phyloP scores from a whole-genome alignment of 2,113 vertebrate genomes.

The Hucho hucho region DNA sequence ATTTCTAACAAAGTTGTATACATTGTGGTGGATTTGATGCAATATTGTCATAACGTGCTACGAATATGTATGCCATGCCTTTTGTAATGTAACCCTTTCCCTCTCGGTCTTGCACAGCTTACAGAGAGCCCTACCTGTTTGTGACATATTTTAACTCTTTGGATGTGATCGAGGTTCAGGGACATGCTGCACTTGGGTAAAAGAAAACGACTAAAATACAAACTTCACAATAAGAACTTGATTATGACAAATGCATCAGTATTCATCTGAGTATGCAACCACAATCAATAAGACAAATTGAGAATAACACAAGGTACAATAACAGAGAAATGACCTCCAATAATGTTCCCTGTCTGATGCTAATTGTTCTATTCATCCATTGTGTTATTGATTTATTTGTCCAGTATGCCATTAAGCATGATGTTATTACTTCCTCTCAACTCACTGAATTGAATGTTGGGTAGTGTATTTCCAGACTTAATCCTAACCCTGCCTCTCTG shows the following conservation, averaged over 20 bases:
- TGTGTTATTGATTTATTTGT: too few species aligned
- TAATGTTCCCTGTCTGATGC: too few species aligned
- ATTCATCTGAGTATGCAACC: neutral
- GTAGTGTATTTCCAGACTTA: neutral
- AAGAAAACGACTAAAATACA: constrained; percentile 21
- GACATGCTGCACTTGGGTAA: constrained; percentile 88
- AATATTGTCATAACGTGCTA: neutral
- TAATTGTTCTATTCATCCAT: too few species aligned
- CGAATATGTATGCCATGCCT: neutral
- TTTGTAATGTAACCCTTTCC: neutral
- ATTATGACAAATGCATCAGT: neutral
- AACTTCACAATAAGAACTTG: too few species aligned
- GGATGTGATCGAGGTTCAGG: constrained; percentile 96
- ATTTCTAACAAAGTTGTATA: neutral
- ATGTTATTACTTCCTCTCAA: neutral
- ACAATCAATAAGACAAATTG: neutral
- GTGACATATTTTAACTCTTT: constrained; percentile 98
- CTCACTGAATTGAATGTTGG: neutral
- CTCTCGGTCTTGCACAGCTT: constrained; percentile 73
- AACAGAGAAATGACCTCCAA: too few species aligned
- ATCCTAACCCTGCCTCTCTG: neutral
- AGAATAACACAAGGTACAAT: too few species aligned
- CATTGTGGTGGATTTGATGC: neutral
- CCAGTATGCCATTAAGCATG: neutral
- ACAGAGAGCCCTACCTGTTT: constrained; percentile 96